Evolutionary conservation across 2,888 invertebrate species (phyloP).

Genomic region (Thysanoteuthis rhombus): DNA sequence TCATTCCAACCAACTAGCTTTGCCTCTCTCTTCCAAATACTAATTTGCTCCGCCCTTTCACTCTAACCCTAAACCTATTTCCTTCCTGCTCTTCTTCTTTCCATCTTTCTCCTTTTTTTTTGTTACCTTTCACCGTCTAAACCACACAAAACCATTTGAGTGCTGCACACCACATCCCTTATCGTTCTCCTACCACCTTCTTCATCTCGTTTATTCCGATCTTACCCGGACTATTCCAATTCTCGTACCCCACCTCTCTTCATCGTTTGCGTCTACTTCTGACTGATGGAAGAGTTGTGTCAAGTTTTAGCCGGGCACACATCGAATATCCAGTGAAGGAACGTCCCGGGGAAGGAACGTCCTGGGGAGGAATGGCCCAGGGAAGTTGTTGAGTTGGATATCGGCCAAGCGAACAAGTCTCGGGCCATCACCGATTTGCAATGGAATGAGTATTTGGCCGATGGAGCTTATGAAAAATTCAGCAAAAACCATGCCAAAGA

Average conservation of each 20-base stretch:
- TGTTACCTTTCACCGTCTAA: background rate
- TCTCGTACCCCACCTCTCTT: background rate
- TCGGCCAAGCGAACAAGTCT: background rate
- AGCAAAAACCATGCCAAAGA: no score
- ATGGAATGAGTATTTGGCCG: no score
- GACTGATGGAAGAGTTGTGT: slow-evolving; percentile 12
- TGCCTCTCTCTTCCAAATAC: background rate
- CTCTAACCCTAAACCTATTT: background rate
- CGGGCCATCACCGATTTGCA: background rate
- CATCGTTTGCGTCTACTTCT: background rate
- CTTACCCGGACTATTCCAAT: background rate
- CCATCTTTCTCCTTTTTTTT: background rate
- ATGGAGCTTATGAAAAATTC: no score
- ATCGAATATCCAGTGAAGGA: background rate
- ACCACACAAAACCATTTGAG: no score
- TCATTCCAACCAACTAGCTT: background rate
- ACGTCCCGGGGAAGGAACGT: background rate
- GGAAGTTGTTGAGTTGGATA: background rate
- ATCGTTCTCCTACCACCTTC: no score
- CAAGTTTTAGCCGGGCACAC: background rate
- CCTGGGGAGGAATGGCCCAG: background rate
- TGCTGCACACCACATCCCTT: no score
- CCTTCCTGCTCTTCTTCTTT: background rate
- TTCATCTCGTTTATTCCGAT: background rate
- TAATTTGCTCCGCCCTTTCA: no score